These are phyloP conservation scores for Balanococcus diminutus DNA, from an alignment of 2,888 invertebrate genomes.

Conservation along the genomic window DNA sequence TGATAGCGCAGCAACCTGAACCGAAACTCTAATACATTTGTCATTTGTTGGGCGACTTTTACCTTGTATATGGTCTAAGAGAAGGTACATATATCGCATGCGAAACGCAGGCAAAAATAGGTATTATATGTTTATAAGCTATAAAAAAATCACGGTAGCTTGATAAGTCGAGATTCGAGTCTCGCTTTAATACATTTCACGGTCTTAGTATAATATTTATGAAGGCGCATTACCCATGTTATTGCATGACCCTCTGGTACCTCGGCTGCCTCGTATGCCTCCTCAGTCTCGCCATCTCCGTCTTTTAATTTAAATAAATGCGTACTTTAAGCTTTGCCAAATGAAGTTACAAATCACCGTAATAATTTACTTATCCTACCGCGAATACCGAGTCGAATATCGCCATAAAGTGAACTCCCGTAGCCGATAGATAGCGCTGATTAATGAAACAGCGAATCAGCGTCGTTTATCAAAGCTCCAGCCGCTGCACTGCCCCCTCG, in stretches of 20 bases:
- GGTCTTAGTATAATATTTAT: constrained; percentile 43
- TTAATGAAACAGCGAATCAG: constrained; percentile 37
- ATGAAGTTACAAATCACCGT: constrained; percentile 54
- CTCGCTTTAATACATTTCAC: constrained; percentile 42
- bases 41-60: constrained; percentile 16
- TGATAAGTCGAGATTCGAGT: constrained; percentile 36
- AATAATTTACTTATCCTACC: constrained; percentile 39
- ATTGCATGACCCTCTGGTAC: constrained; percentile 1
- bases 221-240: constrained; percentile 45
- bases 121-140: no score
- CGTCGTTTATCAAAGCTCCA: neutral
- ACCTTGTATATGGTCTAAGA: neutral
- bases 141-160: constrained; percentile 38
- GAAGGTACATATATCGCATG: neutral
- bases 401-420: constrained; percentile 39
- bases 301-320: constrained; percentile 48
- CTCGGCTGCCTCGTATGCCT: neutral
- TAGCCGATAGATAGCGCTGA: constrained; percentile 50
- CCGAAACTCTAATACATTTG: constrained; percentile 21
- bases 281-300: neutral
- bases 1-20: no score
- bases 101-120: neutral
- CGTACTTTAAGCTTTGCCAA: constrained; percentile 53
- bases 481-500: neutral
- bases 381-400: constrained; percentile 38